Percentiles rank a stretch among this genome's conserved stretches.
Conservation (phyloP, 2,113 vertebrate species). For the Triplophysa tibetana region DNA sequence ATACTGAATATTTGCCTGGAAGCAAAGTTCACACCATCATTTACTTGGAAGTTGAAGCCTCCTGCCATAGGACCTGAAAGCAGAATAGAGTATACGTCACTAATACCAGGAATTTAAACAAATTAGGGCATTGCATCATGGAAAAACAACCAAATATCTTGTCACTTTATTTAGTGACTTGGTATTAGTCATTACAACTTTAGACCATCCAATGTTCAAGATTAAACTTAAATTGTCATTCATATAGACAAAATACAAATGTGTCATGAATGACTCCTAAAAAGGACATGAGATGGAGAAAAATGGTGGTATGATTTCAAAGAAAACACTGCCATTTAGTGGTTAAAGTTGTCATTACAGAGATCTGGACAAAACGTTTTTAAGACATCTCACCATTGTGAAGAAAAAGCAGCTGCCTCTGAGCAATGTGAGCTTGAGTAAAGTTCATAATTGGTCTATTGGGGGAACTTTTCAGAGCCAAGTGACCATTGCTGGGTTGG, state of each 20-base stretch:
- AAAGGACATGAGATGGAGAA: neutral
- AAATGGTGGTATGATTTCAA: neutral
- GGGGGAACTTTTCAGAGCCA: conserved; percentile 81
- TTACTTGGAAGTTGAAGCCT: conserved; percentile 90
- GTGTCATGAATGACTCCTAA: neutral
- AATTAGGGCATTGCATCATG: neutral
- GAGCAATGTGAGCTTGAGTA: conserved; percentile 82
- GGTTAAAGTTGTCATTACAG: neutral
- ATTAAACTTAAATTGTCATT: too few species aligned
- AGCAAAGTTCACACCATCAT: conserved; percentile 87
- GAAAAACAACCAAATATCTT: neutral
- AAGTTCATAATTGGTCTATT: conserved; percentile 81
- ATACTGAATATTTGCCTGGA: conserved; percentile 87
- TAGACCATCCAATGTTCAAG: too few species aligned
- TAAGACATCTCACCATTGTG: conserved; percentile 77
- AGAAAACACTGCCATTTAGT: conserved; percentile 18
- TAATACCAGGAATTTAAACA: neutral
- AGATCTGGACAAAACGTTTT: neutral
- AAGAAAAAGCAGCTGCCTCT: conserved; percentile 82
- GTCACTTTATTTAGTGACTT: neutral
- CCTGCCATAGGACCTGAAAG: conserved; percentile 83
- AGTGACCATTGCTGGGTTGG: conserved; percentile 83
- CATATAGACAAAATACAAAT: too few species aligned
- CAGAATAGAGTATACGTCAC: conserved; percentile 1
- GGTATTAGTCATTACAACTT: neutral